A percentile compares a stretch with the other conserved stretches of the same genome.
These are phyloP conservation scores for Eidolon dupreanum DNA, from an alignment of 2,797 vertebrate species.

Conservation along the genomic window DNA sequence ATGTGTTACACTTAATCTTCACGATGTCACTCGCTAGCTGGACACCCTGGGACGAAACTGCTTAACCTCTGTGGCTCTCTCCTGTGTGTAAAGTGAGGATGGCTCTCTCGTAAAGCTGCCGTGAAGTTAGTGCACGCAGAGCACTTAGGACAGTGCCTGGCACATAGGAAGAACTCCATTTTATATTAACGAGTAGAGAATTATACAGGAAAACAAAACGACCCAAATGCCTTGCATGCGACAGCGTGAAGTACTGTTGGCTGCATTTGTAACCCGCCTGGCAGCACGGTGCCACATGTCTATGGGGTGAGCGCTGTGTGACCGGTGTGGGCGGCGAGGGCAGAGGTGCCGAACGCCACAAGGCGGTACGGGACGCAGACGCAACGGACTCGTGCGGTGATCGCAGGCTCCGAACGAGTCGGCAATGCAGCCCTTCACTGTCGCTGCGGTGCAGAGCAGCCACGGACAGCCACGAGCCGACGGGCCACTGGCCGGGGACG, in stretches of 20 bases:
- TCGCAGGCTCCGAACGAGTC: accelerated
- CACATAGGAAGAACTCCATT: accelerated
- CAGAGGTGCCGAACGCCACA: accelerated
- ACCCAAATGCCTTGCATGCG: accelerated
- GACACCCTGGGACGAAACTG: not conserved
- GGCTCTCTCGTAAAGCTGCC: accelerated
- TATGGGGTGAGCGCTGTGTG: accelerated
- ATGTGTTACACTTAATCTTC: not conserved
- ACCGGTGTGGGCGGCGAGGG: accelerated
- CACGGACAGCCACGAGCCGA: too few relatives aligned
- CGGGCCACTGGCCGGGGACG: too few relatives aligned
- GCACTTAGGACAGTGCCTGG: not conserved
- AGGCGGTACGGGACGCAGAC: not conserved
- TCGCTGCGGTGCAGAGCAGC: accelerated
- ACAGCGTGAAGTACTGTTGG: accelerated
- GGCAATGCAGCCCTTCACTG: accelerated
- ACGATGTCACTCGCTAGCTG: not conserved
- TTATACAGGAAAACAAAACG: not conserved
- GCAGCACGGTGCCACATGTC: accelerated
- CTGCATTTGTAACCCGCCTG: too few relatives aligned
- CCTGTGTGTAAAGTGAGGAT: accelerated
- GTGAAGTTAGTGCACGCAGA: not conserved
- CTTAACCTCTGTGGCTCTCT: too few relatives aligned
- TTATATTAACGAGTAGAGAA: accelerated
- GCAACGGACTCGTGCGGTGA: too few relatives aligned